Evolutionary conservation across 2,113 vertebrate species (phyloP).

Genomic region (Menidia beryllina): DNA sequence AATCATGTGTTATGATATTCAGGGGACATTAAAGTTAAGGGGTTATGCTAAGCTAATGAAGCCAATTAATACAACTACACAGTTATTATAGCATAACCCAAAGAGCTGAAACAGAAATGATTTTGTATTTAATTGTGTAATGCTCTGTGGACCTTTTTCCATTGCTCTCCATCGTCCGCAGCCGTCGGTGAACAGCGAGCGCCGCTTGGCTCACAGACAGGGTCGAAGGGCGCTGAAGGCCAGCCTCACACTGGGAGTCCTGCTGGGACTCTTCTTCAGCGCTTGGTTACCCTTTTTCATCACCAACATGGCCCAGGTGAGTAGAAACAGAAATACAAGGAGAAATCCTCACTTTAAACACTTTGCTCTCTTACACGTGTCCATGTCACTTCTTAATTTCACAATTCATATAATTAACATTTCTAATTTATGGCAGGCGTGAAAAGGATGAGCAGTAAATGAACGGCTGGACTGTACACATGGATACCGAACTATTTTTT

Average conservation of each 20-base stretch:
- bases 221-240: slow-evolving; percentile 94
- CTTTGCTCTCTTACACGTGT: neutral
- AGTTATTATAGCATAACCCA: no score
- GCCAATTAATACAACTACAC: no score
- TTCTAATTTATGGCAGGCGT: slow-evolving; percentile 4
- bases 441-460: slow-evolving; percentile 45
- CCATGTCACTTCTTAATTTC: no score
- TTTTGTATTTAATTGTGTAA: no score
- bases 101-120: no score
- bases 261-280: slow-evolving; percentile 95
- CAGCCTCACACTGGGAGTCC: slow-evolving; percentile 93
- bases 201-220: slow-evolving; percentile 89
- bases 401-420: no score
- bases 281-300: slow-evolving; percentile 97
- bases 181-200: slow-evolving; percentile 81
- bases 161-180: slow-evolving; percentile 35
- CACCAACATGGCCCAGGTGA: slow-evolving; percentile 93
- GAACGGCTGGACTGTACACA: no score
- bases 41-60: no score
- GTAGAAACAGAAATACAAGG: slow-evolving; percentile 16
- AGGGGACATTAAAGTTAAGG: no score
- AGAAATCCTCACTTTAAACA: neutral
- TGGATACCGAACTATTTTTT: slow-evolving; percentile 71
- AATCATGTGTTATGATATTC: no score
- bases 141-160: neutral